Conservation (phyloP, 2,888 invertebrate species). For the Drosophila subquinaria region DNA sequence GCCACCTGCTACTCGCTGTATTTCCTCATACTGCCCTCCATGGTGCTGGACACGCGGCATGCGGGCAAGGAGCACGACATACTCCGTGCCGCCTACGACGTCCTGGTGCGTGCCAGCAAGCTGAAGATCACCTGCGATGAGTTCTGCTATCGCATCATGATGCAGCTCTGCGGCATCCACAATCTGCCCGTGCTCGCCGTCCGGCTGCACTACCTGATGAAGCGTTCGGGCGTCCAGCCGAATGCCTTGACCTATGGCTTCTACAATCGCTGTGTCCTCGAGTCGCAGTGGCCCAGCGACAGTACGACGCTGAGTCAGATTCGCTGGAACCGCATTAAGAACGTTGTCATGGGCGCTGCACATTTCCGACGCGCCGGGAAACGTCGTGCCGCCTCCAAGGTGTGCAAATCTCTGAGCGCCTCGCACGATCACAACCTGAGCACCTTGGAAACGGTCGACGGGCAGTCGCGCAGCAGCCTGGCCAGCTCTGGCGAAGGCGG, state of each 20-base stretch:
- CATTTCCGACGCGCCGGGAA: slow-evolving; percentile 93
- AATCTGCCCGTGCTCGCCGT: slow-evolving; percentile 97
- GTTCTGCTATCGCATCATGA: slow-evolving; percentile 99
- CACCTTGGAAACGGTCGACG: slow-evolving; percentile 84
- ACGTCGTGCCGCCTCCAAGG: slow-evolving; percentile 87
- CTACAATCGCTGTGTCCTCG: slow-evolving; percentile 93
- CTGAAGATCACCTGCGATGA: slow-evolving; percentile 96
- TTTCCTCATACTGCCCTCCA: slow-evolving; percentile 97
- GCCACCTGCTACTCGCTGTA: slow-evolving; percentile 97
- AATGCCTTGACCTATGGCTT: slow-evolving; percentile 99
- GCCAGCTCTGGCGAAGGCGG: slow-evolving; percentile 81
- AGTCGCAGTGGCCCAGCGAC: slow-evolving; percentile 97
- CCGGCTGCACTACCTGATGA: slow-evolving; percentile 95
- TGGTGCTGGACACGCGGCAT: slow-evolving; percentile 89
- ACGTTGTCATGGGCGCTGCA: slow-evolving; percentile 95
- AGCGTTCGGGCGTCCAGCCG: slow-evolving; percentile 95
- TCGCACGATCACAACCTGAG: slow-evolving; percentile 85
- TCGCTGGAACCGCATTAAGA: slow-evolving; percentile 97
- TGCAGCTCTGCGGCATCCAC: slow-evolving; percentile 98
- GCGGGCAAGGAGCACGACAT: slow-evolving; percentile 91
- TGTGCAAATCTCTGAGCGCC: slow-evolving; percentile 79
- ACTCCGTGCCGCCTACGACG: slow-evolving; percentile 92
- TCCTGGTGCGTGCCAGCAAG: slow-evolving; percentile 94
- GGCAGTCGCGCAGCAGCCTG: slow-evolving; percentile 85
- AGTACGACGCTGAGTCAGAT: slow-evolving; percentile 91